phyloP scores from a whole-genome alignment of 1,140 invertebrate species.

The Frieseomelitta varia region DNA sequence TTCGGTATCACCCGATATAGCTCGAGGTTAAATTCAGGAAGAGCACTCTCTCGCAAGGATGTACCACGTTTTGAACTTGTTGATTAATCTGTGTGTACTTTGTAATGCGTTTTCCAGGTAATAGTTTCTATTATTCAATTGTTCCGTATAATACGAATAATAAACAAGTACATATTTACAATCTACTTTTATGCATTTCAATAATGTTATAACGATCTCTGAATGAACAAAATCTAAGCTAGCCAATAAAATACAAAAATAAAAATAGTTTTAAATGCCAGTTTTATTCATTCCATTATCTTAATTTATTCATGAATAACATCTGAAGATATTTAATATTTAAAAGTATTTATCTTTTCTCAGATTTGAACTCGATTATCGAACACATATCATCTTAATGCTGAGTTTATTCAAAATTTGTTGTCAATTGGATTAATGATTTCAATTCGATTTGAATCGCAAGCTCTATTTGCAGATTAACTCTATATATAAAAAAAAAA shows the following conservation, averaged over 20 bases:
- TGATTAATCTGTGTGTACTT: neutral
- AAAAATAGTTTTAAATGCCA: no score
- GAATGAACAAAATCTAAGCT: neutral
- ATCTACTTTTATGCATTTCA: neutral
- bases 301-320: neutral
- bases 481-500: neutral
- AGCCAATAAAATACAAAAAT: neutral
- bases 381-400: no score
- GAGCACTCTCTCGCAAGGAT: neutral
- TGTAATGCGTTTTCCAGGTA: neutral
- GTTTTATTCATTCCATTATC: neutral
- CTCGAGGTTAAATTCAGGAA: neutral
- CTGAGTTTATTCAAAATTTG: neutral
- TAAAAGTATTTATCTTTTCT: neutral
- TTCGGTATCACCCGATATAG: neutral
- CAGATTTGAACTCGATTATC: neutral
- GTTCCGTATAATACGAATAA: neutral
- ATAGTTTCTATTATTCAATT: neutral
- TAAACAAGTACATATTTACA: neutral
- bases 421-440: neutral
- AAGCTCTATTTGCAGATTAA: neutral
- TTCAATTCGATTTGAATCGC: neutral
- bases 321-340: neutral
- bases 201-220: no score
- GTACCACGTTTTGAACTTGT: neutral